phyloP scores from a whole-genome alignment of 64 coral and sea anemone genomes.

The Catalaphyllia jardinei region DNA sequence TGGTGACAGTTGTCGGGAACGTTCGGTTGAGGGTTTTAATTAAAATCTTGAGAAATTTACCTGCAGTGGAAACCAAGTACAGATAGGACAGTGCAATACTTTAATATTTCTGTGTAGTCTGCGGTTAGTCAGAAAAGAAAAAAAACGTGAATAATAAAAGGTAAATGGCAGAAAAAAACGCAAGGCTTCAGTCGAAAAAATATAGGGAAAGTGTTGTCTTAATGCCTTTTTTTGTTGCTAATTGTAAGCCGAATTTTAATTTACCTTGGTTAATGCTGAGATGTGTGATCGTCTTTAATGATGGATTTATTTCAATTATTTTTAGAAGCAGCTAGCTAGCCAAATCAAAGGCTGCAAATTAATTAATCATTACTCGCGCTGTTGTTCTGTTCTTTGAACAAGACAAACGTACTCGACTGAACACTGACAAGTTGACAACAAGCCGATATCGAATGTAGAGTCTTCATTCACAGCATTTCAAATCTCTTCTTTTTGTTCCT shows the following conservation, averaged over 20 bases:
- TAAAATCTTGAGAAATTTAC: neutral
- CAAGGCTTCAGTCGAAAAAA: neutral
- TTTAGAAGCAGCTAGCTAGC: neutral
- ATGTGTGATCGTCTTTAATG: neutral
- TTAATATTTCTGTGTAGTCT: neutral
- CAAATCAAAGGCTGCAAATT: constrained; percentile 39
- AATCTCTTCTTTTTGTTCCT: neutral
- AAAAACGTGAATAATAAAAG: neutral
- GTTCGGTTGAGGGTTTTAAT: neutral
- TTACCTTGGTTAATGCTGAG: neutral
- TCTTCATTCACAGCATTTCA: neutral
- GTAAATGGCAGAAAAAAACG: neutral
- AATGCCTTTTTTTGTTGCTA: neutral
- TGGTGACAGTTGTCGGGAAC: constrained; percentile 12
- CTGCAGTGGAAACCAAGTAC: neutral
- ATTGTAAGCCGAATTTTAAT: neutral
- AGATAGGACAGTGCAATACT: neutral
- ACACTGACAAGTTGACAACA: constrained; percentile 48
- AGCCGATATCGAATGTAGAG: constrained; percentile 17
- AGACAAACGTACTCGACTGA: constrained; percentile 48
- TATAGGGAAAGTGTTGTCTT: neutral
- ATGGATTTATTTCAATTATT: constrained; percentile 29
- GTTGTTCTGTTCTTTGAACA: constrained; percentile 29
- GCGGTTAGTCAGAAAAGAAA: neutral
- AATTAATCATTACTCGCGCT: constrained; percentile 47